Base-by-base conservation (phyloP, 2,888 invertebrate genomes). In the Phortica magna region DNA sequence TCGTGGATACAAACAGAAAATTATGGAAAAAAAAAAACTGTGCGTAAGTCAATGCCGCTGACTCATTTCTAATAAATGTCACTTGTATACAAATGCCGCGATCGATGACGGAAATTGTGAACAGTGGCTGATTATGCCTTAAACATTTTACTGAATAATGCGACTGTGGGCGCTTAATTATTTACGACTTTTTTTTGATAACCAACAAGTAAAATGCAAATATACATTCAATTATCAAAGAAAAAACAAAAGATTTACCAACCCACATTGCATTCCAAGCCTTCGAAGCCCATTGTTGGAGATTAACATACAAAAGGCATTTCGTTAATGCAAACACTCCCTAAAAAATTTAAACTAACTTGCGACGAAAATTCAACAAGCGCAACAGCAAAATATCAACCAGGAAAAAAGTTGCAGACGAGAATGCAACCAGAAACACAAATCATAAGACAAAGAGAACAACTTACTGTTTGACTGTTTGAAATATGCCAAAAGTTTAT, bases 261-360 rank as follows among this genome's bases (percentile, higher is more conserved):
- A 65, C 65, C 65, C 39, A 48, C 42, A 42, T 43, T 43, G 19
- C 17, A 19, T 12, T 68, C 42, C 17, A 68, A 43, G 17, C 42
- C 53, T 43, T 71, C 19, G 2, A 70, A 48, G 70, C 43, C 42
- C 42, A 61, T n/a, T 31, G n/a, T 4, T 39, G n/a, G 67, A 81
- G 79, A 86, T 88, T 87, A 81, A 78, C 89, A 88, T 88, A 85
- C 75, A 79, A 87, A 85, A 77, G 75, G 77, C 75, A 84, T 81
- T 78, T 87, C 80, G 84, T 87, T 87, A 84, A 82, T 81, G 78
- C 79, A 78, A 64, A 84, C 85, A 87, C 85, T 83, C 85, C 88
- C 80, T 39, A 77, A 85, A 59, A 68, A 41, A 17, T 10, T 43
- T n/a, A 48, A 31, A 68, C 68, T 48, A 42, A 22, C 67, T 42